Evolutionary conservation across 1,140 invertebrate species (phyloP).

Genomic region (Papilio machaon): DNA sequence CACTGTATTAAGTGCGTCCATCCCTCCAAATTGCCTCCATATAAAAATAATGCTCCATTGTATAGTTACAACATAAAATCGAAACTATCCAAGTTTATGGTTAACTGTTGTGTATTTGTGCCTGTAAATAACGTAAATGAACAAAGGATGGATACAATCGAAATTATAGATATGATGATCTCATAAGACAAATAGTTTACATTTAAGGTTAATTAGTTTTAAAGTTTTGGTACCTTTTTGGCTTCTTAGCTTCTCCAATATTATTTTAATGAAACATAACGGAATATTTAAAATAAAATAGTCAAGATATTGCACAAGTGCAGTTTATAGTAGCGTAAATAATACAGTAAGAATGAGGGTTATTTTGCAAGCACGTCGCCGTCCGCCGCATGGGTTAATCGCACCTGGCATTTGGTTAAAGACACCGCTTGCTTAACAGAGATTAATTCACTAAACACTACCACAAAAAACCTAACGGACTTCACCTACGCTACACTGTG

Average conservation of each 20-base stretch:
- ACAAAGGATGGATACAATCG: constrained; percentile 12
- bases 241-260: background rate
- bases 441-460: background rate
- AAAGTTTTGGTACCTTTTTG: background rate
- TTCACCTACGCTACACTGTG: constrained; percentile 48
- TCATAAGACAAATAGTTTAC: background rate
- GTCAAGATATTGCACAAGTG: background rate
- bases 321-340: constrained; percentile 13
- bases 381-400: constrained; percentile 11
- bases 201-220: constrained; percentile 7
- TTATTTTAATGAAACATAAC: background rate
- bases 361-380: background rate
- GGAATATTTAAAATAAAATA: background rate
- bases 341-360: background rate
- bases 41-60: constrained; percentile 22
- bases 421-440: constrained; percentile 32
- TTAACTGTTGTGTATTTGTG: background rate
- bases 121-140: background rate
- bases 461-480: constrained; percentile 45
- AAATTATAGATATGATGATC: constrained; percentile 16
- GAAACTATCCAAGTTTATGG: constrained; percentile 2
- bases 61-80: constrained; percentile 21
- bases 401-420: constrained; percentile 19
- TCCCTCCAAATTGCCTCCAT: constrained; percentile 12
- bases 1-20: background rate